Base-by-base conservation (phyloP, 2,888 invertebrate genomes). In the Cryptophagus acutangulus region DNA sequence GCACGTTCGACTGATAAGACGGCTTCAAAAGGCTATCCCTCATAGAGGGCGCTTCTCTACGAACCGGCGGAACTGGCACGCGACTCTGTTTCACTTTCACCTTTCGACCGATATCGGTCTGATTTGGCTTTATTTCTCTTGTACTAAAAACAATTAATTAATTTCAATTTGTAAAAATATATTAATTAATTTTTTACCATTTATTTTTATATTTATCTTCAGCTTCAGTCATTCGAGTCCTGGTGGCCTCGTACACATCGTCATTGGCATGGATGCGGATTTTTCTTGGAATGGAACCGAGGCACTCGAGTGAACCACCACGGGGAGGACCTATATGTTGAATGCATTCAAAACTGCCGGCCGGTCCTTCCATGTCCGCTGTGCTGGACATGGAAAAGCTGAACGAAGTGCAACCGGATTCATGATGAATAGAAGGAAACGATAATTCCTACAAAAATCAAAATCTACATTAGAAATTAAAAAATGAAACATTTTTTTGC, bases 201-300 rank as follows among this genome's bases (percentile, higher is more conserved):
- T 91, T 91, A 71, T 90, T 92, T 74, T 91, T 92, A 72, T 85
- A 88, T 71, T 86, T 87, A 69, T 93, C 89, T 70, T 92, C 90
- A 54, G 87, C 89, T 63, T 83, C 82, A 62, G 88, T 89, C 88
- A 95, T 91, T 62, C 89, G 84, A 69, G 87, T 84, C 72, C 85
- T 81, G 55, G 95, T 95, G 59, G 86, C 83, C 72, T 90, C 90
- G 73, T 94, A 95, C 45, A 92, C 88, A 76, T 95, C 94, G 65
- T 94, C 94, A 64, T 91, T 94, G 61, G 95, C 95, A 68, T 87
- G 88, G 58, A 95, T 86, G 52, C 90, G 84, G 81, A 95, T 87
- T 69, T 88, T 87, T 68, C 84, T 80, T 59, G 85, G 83, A 72
- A 95, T 76, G 54, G 87, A 78, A 55, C 94, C 95, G 72, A 92